Base-by-base conservation (phyloP, 37 sponge, comb jelly and placozoan species). In the Chondrilla cf. caribensis region DNA sequence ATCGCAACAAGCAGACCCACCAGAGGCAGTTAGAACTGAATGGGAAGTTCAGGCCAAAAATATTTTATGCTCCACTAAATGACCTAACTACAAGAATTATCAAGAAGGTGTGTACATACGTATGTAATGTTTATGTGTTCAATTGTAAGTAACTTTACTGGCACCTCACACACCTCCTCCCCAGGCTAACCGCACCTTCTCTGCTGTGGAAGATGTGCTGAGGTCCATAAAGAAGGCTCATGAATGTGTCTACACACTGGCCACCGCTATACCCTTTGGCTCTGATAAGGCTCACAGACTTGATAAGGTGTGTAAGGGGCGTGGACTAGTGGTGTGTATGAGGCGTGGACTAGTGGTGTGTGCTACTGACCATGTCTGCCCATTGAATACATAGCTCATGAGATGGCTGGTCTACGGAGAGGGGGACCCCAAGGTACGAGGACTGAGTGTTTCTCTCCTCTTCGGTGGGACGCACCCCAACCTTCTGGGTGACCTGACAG, bases 41-140 rank as follows among this genome's bases (percentile, higher is more conserved):
- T 2, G 2, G 24, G 1, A 19, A 73, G 44, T 73, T 90, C 26
- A 44, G 85, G 8, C 86, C 89, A 15, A 92, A 92, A 81, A 86
- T 92, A 22, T 81, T 88, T 42, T 92, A 77, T 70, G 44, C 93
- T 58, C 89, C 93, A 17, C 28, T 82, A 37, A 88, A 43, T 38
- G 66, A 36, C 40, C 31, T 59, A 1, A 82, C 83, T 21, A 35
- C 35, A 18, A 79, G 73, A 15, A 85, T 91, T 47, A 87, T 91
- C 55, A 76, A 59, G 33, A 84, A 58, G 33, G 92, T 77, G 19
- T 47, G 78, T 72, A 72, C 38, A 31, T 72, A n/a, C n/a, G 8
- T 64, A 18, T 31, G 15, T 31, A 31, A 37, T 70, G 72, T 70
- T 2, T 19, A 70, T 38, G 38, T 24, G 32, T 70, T 35, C 3